Evolutionary conservation across 2,888 invertebrate species (phyloP), one percentile per base, ranked within the genome.

Genomic region (Phytoseiulus persimilis): DNA sequence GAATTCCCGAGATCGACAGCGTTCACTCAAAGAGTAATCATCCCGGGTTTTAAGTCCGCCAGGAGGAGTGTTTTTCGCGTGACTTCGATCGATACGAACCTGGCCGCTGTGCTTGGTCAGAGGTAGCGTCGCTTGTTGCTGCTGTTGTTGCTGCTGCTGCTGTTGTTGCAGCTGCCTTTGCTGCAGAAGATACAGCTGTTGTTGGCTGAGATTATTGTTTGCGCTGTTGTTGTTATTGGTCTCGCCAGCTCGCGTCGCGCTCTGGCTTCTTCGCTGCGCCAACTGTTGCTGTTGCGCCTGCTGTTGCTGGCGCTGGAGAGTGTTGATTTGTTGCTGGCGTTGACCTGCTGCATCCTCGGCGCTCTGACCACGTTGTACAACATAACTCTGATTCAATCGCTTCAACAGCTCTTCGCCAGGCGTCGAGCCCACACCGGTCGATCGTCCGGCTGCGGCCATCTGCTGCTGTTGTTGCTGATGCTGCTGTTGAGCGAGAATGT

Each of bases 221-320:
- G 32, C 46, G 89, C 83, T 90, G 46, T 46, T 90, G 90, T 87
- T 83, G 45, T 83, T 83, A 90, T 39, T 83, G 32, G 45, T 83
- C 46, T 83, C 89, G 89, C 90, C 89, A 65, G 33, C 33, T 18
- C 83, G 83, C 5, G 83, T 91, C 90, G 84, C 90, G 90, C 90
- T 89, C 84, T 90, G 89, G 84, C 89, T 87, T 32, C 90, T 31
- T 90, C 90, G 33, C 90, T 90, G 90, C 89, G 90, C 90, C 84
- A 90, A 31, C 89, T 89, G 39, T 65, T 83, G 84, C 90, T 90
- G 87, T 65, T 90, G 83, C 83, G 83, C 89, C 33, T 83, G 89
- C 32, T 87, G 90, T 33, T 45, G 46, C 84, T 83, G 83, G n/a
- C 31, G 90, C 14, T 14, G n/a, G 33, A 31, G 32, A 0, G 31